These are phyloP conservation scores for human DNA, from an alignment of 2,113 vertebrate species.

Conservation along the genomic window GRCh38 chr13:45490001-45490500, in stretches of 20 bases:
- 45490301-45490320: not conserved
- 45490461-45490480: not conserved
- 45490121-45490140: not conserved
- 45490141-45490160: slow-evolving; percentile 20
- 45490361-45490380: not conserved
- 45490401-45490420: not conserved
- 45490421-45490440: not conserved
- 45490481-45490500: not conserved
- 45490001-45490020: not conserved
- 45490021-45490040: slow-evolving; percentile 9
- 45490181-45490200: not conserved
- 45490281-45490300: not conserved
- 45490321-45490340: not conserved
- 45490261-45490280: not conserved
- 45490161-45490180: slow-evolving; percentile 25
- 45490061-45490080: not conserved
- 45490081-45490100: not conserved
- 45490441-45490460: not conserved
- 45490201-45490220: not conserved
- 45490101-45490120: not conserved
- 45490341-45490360: not conserved
- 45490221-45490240: slow-evolving; percentile 15
- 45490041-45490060: not conserved
- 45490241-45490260: not conserved
- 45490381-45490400: not conserved